Evolutionary conservation across 1,140 invertebrate genomes (phyloP).

Genomic region (Argopecten irradians): DNA sequence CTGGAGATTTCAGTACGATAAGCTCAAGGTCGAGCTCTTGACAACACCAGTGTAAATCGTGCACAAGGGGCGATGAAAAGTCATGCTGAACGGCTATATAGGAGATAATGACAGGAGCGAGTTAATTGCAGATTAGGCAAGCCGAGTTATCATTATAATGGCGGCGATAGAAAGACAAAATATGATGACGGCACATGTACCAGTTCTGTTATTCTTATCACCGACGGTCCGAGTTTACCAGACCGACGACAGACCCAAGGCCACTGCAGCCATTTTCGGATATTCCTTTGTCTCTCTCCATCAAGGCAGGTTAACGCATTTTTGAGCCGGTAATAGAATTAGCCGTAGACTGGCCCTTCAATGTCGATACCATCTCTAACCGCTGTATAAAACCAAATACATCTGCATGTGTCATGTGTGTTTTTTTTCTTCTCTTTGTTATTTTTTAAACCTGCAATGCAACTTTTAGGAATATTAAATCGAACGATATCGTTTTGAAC

Average conservation of each 20-base stretch:
- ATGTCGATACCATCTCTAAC: neutral
- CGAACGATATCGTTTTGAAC: too few relatives aligned
- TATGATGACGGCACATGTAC: neutral
- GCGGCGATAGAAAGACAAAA: neutral
- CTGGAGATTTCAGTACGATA: neutral
- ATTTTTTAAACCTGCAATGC: too few relatives aligned
- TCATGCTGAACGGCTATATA: neutral
- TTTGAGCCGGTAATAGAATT: neutral
- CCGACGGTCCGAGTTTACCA: neutral
- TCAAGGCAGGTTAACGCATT: neutral
- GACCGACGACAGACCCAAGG: neutral
- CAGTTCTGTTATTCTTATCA: neutral
- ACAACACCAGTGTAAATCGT: conserved; percentile 4
- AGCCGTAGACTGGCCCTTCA: neutral
- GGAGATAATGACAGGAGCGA: neutral
- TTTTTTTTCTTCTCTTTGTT: too few relatives aligned
- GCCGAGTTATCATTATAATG: neutral
- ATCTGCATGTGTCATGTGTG: too few relatives aligned
- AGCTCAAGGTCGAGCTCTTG: neutral
- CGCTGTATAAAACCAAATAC: too few relatives aligned
- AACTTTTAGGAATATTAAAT: too few relatives aligned
- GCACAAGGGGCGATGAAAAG: conserved; percentile 20
- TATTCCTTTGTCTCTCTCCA: neutral
- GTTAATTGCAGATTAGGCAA: neutral
- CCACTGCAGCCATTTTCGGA: neutral